Base-by-base conservation (phyloP, 2,113 vertebrate species). In the Megaceryle maxima region DNA sequence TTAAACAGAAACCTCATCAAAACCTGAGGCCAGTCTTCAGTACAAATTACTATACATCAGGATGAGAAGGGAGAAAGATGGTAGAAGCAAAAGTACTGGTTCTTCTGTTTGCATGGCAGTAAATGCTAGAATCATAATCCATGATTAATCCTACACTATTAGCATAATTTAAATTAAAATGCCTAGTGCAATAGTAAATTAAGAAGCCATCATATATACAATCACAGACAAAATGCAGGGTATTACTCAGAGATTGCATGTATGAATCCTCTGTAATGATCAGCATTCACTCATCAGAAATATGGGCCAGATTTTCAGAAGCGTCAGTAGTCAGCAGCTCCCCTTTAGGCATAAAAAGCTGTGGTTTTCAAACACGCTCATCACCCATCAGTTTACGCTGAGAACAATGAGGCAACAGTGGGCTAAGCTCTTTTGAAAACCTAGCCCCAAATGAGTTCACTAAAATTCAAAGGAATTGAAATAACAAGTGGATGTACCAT, bases 91-190 rank as follows among this genome's bases (percentile, higher is more conserved):
- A 94, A 92, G 83, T 91, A 87, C 66, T n/a, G 59, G 31, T 84
- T 91, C 83, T 84, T 84, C 87, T 81, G 48, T 69, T 90, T 92
- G 62, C 69, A 84, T 76, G 80, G 68, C 62, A 91, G 77, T 62
- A 96, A 91, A 91, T 35, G 81, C 66, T 85, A 79, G 91, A 94
- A 84, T 96, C 94, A 89, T 95, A 96, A 96, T 92, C 96, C 43
- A 1, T 55, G 53, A 69, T 94, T 96, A 96, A 97, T 97, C 95
- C 95, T 94, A 60, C 37, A 43, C 50, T 82, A 94, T 94, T 94
- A 94, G 74, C 95, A 96, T 92, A 93, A 96, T 87, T 94, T 94
- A 93, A 96, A 97, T 96, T 92, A 91, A 96, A 96, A 96, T 89
- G 92, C 86, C 53, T 82, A 87, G 80, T 87, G 91, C 81, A 93